Evolutionary conservation across 2,113 vertebrate genomes (phyloP).

Genomic region (Aviceda subcristata): DNA sequence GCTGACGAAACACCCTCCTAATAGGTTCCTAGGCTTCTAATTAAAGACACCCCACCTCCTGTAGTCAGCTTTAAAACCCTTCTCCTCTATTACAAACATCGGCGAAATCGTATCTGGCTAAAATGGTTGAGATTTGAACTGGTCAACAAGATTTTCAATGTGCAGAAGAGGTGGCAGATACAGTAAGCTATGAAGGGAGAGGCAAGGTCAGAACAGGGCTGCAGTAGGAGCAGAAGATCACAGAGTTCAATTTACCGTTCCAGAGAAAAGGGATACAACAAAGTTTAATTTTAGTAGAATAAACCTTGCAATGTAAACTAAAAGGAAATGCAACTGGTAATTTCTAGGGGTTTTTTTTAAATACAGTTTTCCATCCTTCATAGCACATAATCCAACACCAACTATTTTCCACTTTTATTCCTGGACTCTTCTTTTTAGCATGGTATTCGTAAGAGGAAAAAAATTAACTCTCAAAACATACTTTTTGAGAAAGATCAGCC

Average conservation of each 20-base stretch:
- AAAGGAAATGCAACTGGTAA: background rate
- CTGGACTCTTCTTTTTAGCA: background rate
- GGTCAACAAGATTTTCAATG: too few species aligned
- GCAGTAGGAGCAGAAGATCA: background rate
- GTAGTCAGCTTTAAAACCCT: background rate
- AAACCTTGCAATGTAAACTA: background rate
- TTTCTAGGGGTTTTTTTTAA: background rate
- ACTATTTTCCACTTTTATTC: background rate
- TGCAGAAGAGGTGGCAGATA: background rate
- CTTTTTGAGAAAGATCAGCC: background rate
- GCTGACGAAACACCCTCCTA: background rate
- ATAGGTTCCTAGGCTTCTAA: background rate
- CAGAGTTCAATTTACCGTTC: rapidly evolving
- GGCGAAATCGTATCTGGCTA: rapidly evolving
- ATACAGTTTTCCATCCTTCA: background rate
- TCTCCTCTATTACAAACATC: background rate
- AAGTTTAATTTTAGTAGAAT: background rate
- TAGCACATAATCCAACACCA: background rate
- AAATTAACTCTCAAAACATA: background rate
- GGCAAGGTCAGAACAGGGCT: background rate
- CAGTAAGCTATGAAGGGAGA: background rate
- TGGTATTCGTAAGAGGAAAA: rapidly evolving
- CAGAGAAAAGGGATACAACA: background rate
- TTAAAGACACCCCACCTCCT: background rate
- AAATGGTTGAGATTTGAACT: background rate